Evolutionary conservation across 37 sponge, comb jelly and placozoan species (phyloP).

Genomic region (Ephydatia muelleri): DNA sequence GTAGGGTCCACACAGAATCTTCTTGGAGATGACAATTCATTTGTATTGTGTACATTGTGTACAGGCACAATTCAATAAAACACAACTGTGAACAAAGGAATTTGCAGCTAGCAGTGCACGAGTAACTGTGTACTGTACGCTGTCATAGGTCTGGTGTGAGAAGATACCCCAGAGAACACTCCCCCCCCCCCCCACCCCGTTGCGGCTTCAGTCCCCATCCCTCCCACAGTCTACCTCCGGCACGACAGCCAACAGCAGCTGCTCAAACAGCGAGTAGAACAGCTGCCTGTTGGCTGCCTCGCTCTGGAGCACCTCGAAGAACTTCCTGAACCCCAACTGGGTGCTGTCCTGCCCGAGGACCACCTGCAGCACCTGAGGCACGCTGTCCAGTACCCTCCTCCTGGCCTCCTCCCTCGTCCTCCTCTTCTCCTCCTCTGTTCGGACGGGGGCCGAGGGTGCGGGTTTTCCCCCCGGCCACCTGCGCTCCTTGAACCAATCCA

Average conservation of each 20-base stretch:
- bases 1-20: too few relatives aligned
- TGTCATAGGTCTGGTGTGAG: too few relatives aligned
- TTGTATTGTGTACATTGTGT: too few relatives aligned
- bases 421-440: constrained; percentile 77
- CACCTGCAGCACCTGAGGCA: constrained; percentile 67
- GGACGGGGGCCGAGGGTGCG: constrained; percentile 11
- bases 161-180: too few relatives aligned
- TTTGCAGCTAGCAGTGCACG: too few relatives aligned
- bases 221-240: constrained; percentile 73
- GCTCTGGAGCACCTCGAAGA: constrained; percentile 72
- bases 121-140: too few relatives aligned
- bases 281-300: constrained; percentile 73
- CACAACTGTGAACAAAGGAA: too few relatives aligned
- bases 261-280: constrained; percentile 69
- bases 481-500: constrained; percentile 65
- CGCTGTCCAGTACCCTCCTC: constrained; percentile 63
- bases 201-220: constrained; percentile 22
- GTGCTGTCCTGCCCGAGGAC: constrained; percentile 73
- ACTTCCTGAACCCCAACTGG: constrained; percentile 70
- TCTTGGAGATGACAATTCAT: too few relatives aligned
- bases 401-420: constrained; percentile 70
- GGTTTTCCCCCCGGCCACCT: constrained; percentile 73
- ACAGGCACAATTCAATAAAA: too few relatives aligned
- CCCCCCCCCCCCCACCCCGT: too few relatives aligned
- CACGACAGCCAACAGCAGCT: constrained; percentile 60